These are phyloP conservation scores for Natator depressus DNA, from an alignment of 2,113 vertebrate genomes.

Conservation along the genomic window DNA sequence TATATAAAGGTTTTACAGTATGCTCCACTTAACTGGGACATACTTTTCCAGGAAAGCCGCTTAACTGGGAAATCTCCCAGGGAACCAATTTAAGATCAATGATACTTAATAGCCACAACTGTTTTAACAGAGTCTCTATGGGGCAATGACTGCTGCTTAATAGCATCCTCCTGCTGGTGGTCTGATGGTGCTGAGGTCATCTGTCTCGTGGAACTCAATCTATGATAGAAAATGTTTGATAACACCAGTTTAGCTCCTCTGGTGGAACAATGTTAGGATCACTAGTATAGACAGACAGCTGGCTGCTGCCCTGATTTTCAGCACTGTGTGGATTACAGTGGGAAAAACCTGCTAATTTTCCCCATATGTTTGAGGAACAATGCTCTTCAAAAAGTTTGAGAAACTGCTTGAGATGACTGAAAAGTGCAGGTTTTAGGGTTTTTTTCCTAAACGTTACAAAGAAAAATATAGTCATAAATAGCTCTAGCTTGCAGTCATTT, in stretches of 20 bases:
- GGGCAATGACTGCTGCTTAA: background rate
- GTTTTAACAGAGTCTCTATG: background rate
- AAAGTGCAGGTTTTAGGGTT: constrained; percentile 37
- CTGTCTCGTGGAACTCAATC: background rate
- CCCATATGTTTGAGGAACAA: constrained; percentile 26
- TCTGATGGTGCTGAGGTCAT: background rate
- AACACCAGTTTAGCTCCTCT: background rate
- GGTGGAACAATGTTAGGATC: background rate
- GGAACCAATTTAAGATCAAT: background rate
- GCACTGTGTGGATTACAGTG: background rate
- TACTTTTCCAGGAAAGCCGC: background rate
- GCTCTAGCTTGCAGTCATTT: constrained; percentile 74
- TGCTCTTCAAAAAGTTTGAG: constrained; percentile 61
- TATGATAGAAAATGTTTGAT: background rate
- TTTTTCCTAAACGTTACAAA: constrained; percentile 59
- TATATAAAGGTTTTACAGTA: accelerated
- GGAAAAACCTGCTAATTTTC: constrained; percentile 10
- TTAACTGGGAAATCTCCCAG: background rate
- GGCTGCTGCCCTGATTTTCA: background rate
- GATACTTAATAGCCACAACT: background rate
- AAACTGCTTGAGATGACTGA: constrained; percentile 38
- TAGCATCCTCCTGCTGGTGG: background rate
- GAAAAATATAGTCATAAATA: constrained; percentile 62
- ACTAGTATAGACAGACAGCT: background rate
- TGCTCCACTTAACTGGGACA: background rate